Base-by-base conservation (phyloP, 1,140 invertebrate species). In the Eumaeus atala region DNA sequence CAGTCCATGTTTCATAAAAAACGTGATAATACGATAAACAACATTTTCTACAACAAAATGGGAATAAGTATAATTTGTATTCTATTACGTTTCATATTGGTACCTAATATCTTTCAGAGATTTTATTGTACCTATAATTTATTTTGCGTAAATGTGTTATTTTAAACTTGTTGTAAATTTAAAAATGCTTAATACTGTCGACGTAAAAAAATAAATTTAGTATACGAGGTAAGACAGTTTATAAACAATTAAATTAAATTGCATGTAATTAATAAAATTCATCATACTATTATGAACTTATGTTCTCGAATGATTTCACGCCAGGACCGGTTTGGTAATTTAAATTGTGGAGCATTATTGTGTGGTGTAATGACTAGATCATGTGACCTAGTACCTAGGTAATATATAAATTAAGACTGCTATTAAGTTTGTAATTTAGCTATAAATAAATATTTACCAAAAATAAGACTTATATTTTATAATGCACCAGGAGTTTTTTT, bases 371-470 rank as follows among this genome's bases (percentile, higher is more conserved):
- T n/a, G n/a, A n/a, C n/a, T n/a, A n/a, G n/a, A n/a, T n/a, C n/a
- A n/a, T n/a, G n/a, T n/a, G n/a, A n/a, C n/a, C n/a, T n/a, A n/a
- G n/a, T n/a, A n/a, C n/a, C n/a, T n/a, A n/a, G n/a, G n/a, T n/a
- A n/a, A n/a, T n/a, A n/a, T 44, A 9, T 44, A 44, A 44, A 44
- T 44, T 44, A 44, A 17, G 40, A 44, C 40, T 44, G 40, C 40
- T 44, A 44, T 44, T 16, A 17, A 44, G 40, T 44, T 17, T 44
- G 40, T 44, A 44, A 16, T 44, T 4, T 44, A 44, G 16, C 1
- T 44, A 44, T 28, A 16, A 18, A 44, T 44, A 44, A 44, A 44
- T 44, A 44, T 44, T 17, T 44, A 44, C 40, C 9, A 44, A 44
- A 37, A 10, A 44, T 14, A 16, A 44, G 16, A 14, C 16, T 44